These are phyloP conservation scores for Thalassophryne amazonica DNA, from an alignment of 2,797 vertebrate genomes.

Conservation along the genomic window DNA sequence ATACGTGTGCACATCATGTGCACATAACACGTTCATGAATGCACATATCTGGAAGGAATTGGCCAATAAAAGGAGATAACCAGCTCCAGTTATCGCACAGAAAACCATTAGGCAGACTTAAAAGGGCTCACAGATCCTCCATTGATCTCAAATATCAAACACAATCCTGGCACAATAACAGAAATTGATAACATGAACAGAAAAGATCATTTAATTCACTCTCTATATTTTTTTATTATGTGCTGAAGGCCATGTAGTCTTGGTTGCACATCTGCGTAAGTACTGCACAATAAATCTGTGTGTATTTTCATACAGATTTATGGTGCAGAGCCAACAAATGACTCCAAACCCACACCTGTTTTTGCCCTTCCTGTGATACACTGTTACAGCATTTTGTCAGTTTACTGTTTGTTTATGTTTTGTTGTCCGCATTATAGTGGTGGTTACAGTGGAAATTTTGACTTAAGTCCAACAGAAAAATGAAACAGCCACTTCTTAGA, in stretches of 20 bases:
- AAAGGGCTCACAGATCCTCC: conserved; percentile 1
- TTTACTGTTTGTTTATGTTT: no score
- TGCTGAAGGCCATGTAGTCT: background rate
- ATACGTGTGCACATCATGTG: background rate
- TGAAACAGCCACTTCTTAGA: no score
- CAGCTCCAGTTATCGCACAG: conserved; percentile 20
- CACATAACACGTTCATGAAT: background rate
- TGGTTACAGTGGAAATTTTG: no score
- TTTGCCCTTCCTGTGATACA: no score
- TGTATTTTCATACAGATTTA: no score
- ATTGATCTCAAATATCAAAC: conserved; percentile 37
- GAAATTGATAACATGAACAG: conserved; percentile 12
- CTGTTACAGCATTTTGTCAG: no score
- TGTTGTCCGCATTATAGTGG: no score
- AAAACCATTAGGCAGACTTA: conserved; percentile 25
- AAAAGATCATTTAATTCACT: background rate
- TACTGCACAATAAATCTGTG: no score
- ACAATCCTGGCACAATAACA: conserved; percentile 19
- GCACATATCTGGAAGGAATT: conserved; percentile 5
- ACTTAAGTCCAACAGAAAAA: no score
- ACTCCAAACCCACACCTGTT: no score
- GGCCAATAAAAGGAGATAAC: conserved; percentile 40
- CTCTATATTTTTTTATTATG: background rate
- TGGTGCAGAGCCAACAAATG: no score
- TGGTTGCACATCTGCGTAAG: background rate